phyloP scores from a whole-genome alignment of 2,797 vertebrate genomes.

The Oreochromis mossambicus region DNA sequence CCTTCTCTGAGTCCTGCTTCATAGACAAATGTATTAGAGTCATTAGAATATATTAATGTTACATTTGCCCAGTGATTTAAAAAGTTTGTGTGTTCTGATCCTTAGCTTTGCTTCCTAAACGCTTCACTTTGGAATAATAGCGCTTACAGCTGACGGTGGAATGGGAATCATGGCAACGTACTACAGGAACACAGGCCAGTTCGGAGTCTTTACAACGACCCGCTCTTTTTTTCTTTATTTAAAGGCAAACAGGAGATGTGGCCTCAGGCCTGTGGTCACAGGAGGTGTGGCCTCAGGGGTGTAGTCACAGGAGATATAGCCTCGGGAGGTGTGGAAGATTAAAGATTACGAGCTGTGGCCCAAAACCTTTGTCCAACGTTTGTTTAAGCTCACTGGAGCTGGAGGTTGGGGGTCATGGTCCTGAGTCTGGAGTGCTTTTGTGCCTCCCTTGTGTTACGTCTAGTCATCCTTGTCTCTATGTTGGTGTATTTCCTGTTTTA shows the following conservation, averaged over 20 bases:
- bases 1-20: neutral
- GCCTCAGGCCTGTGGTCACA: accelerated
- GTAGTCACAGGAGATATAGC: accelerated
- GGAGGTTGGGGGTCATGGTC: too few species aligned
- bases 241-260: accelerated
- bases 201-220: neutral
- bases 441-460: neutral
- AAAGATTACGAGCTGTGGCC: neutral
- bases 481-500: neutral
- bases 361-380: neutral
- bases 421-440: neutral
- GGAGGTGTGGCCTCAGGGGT: accelerated
- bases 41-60: accelerated
- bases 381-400: neutral
- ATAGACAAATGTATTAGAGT: neutral
- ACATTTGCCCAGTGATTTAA: neutral
- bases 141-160: neutral
- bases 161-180: neutral
- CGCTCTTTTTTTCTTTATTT: neutral
- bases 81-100: neutral
- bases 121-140: neutral
- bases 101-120: neutral
- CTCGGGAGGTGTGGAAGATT: too few species aligned
- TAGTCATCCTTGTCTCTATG: neutral
- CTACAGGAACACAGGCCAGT: neutral